Evolutionary conservation across 2,888 invertebrate genomes (phyloP).

Genomic region (Amitus sp.): DNA sequence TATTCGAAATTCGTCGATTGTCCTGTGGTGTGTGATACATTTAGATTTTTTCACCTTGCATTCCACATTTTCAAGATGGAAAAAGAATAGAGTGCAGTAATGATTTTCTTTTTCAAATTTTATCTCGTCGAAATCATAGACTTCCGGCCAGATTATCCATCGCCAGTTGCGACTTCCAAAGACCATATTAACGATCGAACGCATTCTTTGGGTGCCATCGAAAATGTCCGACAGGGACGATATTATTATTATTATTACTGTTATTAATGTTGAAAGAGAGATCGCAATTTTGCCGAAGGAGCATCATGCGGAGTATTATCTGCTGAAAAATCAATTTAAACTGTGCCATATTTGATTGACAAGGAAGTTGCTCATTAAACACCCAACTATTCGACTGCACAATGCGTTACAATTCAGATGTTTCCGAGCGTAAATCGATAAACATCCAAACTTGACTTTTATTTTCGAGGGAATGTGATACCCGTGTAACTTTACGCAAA

Average conservation of each 20-base stretch:
- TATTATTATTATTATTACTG: slow-evolving; percentile 38
- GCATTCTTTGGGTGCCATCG: slow-evolving; percentile 12
- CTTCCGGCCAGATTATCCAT: slow-evolving; percentile 43
- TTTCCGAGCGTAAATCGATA: slow-evolving; percentile 1
- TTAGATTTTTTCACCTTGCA: slow-evolving; percentile 16
- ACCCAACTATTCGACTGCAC: slow-evolving; percentile 1
- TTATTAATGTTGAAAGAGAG: slow-evolving; percentile 20
- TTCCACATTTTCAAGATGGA: slow-evolving; percentile 11
- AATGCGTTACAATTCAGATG: neutral
- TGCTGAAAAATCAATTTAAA: slow-evolving; percentile 8
- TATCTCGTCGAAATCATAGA: slow-evolving; percentile 22
- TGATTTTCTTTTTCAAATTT: no score
- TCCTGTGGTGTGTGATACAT: slow-evolving; percentile 24
- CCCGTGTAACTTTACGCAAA: slow-evolving; percentile 3
- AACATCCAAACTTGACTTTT: neutral
- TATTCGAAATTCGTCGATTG: no score
- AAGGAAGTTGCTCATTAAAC: slow-evolving; percentile 9
- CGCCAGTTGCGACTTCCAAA: slow-evolving; percentile 55
- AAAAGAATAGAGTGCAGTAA: no score
- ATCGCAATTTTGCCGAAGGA: slow-evolving; percentile 10
- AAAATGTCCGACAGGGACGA: slow-evolving; percentile 8
- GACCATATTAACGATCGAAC: slow-evolving; percentile 29
- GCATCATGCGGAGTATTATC: slow-evolving; percentile 17
- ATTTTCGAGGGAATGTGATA: slow-evolving; percentile 10
- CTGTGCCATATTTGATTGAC: slow-evolving; percentile 9